phyloP scores from a whole-genome alignment of 1,140 invertebrate species.

The Hyphantria cunea region DNA sequence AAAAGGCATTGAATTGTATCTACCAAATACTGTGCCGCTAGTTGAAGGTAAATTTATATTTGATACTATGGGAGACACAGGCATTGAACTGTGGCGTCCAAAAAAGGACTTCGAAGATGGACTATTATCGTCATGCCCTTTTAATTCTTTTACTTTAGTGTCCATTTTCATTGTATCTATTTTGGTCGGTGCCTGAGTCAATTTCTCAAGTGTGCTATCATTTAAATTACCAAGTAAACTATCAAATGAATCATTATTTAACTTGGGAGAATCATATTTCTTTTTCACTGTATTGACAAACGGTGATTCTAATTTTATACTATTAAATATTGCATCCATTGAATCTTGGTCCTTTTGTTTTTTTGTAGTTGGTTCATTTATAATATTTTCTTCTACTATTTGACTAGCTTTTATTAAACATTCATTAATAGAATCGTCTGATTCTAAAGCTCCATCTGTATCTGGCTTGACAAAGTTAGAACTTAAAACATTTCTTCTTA shows the following conservation, averaged over 20 bases:
- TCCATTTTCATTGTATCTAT: constrained; percentile 34
- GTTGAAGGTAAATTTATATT: constrained; percentile 56
- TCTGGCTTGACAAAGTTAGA: constrained; percentile 68
- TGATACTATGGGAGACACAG: constrained; percentile 61
- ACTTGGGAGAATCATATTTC: constrained; percentile 50
- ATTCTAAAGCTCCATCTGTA: constrained; percentile 66
- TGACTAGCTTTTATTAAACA: constrained; percentile 76
- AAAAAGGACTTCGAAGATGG: constrained; percentile 60
- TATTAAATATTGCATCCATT: constrained; percentile 64
- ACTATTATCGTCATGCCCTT: constrained; percentile 48
- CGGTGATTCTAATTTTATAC: constrained; percentile 66
- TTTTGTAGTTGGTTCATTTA: constrained; percentile 42
- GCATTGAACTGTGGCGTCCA: constrained; percentile 74
- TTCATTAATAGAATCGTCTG: constrained; percentile 80
- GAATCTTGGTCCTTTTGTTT: constrained; percentile 57
- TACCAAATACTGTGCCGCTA: constrained; percentile 62
- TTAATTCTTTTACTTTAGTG: constrained; percentile 44
- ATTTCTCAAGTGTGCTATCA: constrained; percentile 72
- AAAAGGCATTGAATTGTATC: constrained; percentile 76
- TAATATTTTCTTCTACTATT: constrained; percentile 68
- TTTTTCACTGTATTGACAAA: constrained; percentile 44
- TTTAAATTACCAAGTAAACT: constrained; percentile 73
- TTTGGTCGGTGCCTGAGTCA: constrained; percentile 64
- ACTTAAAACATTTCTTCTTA: constrained; percentile 70
- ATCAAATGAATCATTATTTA: constrained; percentile 80